Evolutionary conservation across 2,113 vertebrate genomes (phyloP).

Genomic region (Cyprinus carpio): DNA sequence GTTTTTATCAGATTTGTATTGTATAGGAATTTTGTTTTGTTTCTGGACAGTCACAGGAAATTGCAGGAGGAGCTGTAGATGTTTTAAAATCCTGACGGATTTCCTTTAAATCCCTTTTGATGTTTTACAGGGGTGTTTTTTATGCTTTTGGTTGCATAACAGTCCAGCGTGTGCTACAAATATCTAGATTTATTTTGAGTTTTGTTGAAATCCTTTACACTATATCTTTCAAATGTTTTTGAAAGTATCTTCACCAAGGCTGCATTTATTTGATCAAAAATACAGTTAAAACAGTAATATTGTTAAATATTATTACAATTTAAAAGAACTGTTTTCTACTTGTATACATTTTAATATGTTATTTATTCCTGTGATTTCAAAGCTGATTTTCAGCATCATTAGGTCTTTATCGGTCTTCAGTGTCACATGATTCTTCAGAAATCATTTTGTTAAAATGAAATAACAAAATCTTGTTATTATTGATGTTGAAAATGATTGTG

Average conservation of each 20-base stretch:
- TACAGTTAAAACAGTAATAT: no score
- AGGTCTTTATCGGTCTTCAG: no score
- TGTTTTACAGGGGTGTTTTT: not conserved
- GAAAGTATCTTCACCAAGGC: no score
- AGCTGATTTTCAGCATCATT: not conserved
- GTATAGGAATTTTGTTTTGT: not conserved
- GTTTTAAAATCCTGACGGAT: conserved; percentile 3
- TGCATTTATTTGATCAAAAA: not conserved
- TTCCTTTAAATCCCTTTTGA: conserved; percentile 6
- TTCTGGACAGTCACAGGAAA: not conserved
- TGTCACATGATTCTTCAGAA: not conserved
- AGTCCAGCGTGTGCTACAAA: not conserved
- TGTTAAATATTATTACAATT: no score
- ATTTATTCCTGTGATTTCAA: no score
- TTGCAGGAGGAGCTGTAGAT: not conserved
- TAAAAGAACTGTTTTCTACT: no score
- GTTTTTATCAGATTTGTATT: not conserved
- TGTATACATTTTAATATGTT: no score
- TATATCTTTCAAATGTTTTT: no score
- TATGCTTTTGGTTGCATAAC: not conserved
- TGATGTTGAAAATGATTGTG: no score
- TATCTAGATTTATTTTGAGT: not conserved
- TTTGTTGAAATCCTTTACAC: not conserved
- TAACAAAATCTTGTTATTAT: no score
- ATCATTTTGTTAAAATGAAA: no score